Percentiles rank a stretch among this genome's conserved stretches.
Evolutionary conservation across 2,113 vertebrate genomes (phyloP).

Genomic region (Ranitomeya variabilis): DNA sequence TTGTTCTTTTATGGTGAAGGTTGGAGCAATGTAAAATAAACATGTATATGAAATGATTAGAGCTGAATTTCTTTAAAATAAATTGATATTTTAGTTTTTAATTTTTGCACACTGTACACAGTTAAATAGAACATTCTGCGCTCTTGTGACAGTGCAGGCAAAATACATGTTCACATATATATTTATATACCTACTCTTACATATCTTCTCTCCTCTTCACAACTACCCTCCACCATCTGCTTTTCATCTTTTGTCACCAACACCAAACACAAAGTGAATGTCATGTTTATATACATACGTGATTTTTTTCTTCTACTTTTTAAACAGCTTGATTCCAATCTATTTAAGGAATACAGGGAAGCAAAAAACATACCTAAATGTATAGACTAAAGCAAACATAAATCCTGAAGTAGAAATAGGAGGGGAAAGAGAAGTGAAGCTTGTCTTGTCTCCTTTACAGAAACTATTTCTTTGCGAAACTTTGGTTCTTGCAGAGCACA

Average conservation of each 20-base stretch:
- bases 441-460: not conserved
- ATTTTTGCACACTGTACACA: not conserved
- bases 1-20: not conserved
- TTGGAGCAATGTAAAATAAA: not conserved
- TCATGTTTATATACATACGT: conserved; percentile 53
- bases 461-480: not conserved
- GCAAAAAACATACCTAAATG: conserved; percentile 35
- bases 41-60: not conserved
- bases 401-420: conserved; percentile 2
- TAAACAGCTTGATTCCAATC: conserved; percentile 56
- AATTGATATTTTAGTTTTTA: not conserved
- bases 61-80: not conserved
- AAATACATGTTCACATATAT: not conserved
- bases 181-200: conserved; percentile 18
- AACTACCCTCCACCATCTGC: conserved; percentile 44
- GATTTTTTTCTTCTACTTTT: conserved; percentile 48
- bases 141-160: not conserved
- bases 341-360: conserved; percentile 51
- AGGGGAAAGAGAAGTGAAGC: not conserved
- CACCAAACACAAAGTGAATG: conserved; percentile 52
- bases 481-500: not conserved
- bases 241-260: conserved; percentile 54
- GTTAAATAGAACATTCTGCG: not conserved
- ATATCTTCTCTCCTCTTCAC: conserved; percentile 23
- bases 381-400: conserved; percentile 23